Conservation (phyloP, 2,797 vertebrate genomes). For the Hapalemur alaotrensis region DNA sequence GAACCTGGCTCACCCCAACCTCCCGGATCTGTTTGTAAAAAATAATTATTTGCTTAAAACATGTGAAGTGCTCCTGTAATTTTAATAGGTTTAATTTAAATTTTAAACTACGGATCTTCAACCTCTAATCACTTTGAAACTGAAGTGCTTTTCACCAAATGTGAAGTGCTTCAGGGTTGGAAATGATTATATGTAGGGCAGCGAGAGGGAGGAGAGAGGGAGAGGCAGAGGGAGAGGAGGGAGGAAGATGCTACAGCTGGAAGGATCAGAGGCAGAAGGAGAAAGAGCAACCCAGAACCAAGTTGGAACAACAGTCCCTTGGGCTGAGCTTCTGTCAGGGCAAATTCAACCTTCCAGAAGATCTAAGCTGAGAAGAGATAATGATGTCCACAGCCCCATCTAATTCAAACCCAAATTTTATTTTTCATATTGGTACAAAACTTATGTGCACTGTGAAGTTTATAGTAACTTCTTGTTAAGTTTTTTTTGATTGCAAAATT, state of each 20-base stretch:
- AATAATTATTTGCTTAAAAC: conserved; percentile 85
- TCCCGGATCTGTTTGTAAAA: conserved; percentile 72
- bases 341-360: background rate
- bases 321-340: background rate
- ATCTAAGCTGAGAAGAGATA: rapidly evolving
- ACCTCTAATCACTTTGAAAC: conserved; percentile 86
- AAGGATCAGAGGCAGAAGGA: background rate
- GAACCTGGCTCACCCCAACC: conserved; percentile 54
- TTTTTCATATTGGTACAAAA: background rate
- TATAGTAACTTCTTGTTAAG: background rate
- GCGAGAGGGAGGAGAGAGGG: conserved; percentile 41
- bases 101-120: conserved; percentile 86
- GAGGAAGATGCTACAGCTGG: background rate
- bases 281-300: background rate
- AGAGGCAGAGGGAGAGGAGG: no score
- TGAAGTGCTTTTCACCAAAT: conserved; percentile 87
- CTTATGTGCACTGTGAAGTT: background rate
- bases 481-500: background rate
- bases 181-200: conserved; percentile 77
- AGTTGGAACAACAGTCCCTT: rapidly evolving
- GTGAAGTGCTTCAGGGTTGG: conserved; percentile 83
- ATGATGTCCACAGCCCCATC: rapidly evolving
- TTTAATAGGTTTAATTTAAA: conserved; percentile 87
- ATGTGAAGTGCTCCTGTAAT: conserved; percentile 82
- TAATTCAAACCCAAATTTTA: background rate